Percentiles rank a stretch among this genome's conserved stretches.
Conservation (phyloP, 2,113 vertebrate species). For the Carlito syrichta region DNA sequence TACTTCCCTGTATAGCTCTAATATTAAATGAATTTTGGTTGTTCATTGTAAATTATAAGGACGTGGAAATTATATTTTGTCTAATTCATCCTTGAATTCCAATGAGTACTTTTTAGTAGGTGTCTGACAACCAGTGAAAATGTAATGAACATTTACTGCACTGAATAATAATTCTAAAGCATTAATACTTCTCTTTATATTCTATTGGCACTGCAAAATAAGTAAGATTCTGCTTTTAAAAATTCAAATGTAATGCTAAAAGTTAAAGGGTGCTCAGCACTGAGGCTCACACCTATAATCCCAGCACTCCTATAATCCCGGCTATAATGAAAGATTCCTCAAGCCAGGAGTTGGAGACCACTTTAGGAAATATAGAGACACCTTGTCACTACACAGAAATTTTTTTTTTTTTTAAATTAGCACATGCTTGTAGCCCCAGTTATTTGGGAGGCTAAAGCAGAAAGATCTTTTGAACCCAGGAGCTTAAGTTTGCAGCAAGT, state of each 20-base stretch:
- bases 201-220: background rate
- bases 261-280: too few relatives aligned
- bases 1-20: background rate
- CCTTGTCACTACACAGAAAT: too few relatives aligned
- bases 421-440: too few relatives aligned
- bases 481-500: too few relatives aligned
- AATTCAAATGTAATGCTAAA: background rate
- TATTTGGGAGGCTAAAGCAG: too few relatives aligned
- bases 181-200: background rate
- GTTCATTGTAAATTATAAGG: background rate
- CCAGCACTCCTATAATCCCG: too few relatives aligned
- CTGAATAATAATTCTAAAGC: background rate
- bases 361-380: too few relatives aligned
- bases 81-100: background rate
- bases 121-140: background rate
- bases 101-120: background rate
- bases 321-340: too few relatives aligned
- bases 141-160: background rate
- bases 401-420: too few relatives aligned
- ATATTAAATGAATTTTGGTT: background rate
- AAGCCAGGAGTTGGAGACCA: too few relatives aligned
- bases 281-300: too few relatives aligned
- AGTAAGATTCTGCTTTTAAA: background rate
- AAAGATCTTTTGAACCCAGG: too few relatives aligned
- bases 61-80: background rate